phyloP scores from a whole-genome alignment of 2,888 invertebrate genomes.

The Plebejus anna region DNA sequence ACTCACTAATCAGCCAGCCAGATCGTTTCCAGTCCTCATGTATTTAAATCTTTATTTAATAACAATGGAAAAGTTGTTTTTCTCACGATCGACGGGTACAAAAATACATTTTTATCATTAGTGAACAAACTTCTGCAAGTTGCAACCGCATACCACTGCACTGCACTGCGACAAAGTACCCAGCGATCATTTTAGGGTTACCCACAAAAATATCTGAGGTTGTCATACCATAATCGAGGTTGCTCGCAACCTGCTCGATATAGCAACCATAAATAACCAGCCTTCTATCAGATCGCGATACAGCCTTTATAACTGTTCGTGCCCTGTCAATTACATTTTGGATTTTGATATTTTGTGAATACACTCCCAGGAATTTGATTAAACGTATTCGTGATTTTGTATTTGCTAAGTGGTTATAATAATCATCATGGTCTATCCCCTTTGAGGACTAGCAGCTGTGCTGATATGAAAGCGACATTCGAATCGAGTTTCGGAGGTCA shows the following conservation, averaged over 20 bases:
- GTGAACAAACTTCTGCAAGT: too few relatives aligned
- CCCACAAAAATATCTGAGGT: background rate
- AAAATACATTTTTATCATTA: too few relatives aligned
- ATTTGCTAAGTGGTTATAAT: background rate
- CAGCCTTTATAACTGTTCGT: background rate
- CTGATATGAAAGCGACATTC: too few relatives aligned
- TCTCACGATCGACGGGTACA: too few relatives aligned
- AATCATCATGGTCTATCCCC: background rate
- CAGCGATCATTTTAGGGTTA: background rate
- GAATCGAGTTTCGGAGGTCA: too few relatives aligned
- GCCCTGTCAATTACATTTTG: constrained; percentile 6
- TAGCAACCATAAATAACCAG: constrained; percentile 9
- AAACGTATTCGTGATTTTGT: background rate
- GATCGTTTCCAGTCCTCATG: too few relatives aligned
- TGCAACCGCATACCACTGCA: too few relatives aligned
- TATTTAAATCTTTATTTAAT: too few relatives aligned
- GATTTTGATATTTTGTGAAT: constrained; percentile 8
- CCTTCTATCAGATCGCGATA: constrained; percentile 14
- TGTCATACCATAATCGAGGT: background rate
- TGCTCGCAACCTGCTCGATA: background rate
- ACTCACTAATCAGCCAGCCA: too few relatives aligned
- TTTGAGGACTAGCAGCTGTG: too few relatives aligned
- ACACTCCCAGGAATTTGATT: constrained; percentile 5
- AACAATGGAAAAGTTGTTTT: too few relatives aligned
- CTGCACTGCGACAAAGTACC: background rate